Evolutionary conservation across 2,888 invertebrate species (phyloP), one percentile per base, ranked within the genome.

Genomic region (Petrolisthes manimaculis): DNA sequence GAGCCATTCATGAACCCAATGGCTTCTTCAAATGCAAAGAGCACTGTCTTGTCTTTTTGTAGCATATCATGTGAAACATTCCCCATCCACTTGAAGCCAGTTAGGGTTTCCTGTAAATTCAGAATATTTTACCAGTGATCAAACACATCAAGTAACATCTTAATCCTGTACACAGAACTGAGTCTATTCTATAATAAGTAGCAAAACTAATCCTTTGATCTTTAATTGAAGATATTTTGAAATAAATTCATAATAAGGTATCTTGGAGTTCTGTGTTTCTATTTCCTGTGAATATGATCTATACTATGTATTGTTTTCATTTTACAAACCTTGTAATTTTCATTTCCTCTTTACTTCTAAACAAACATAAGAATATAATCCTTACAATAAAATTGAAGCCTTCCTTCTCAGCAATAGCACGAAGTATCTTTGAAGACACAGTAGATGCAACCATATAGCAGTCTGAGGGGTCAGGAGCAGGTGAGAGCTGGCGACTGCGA

Each of bases 31-130:
- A 97, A 99, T 0, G 98, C 98, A 93, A 99, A 98, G 84, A 99
- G 93, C 0, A 98, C 96, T 12, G 94, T 93, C 92, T 97, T 96
- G 55, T 95, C 96, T 14, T 86, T 54, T 88, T 95, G 94, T 67
- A 95, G 93, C 86, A 98, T 93, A 6, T 97, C 95, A 56, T 95
- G 94, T 0, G 96, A 95, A 92, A 95, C 95, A 93, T 99, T 99
- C 5, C 97, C 99, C 97, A 99, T 98, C 99, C 99, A 99, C 92
- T 99, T 99, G 93, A 99, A 99, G 0, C 99, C 99, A 0, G 99
- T 99, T 84, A 99, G 94, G 0, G 99, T 99, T 94, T 99, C 98
- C 93, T 94, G 91, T 24, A 89, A 86, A 83, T 37, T 37, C 37
- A 37, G 37, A 37, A 37, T 37, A 37, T 37, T 37, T 37, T 37